Evolutionary conservation across 2,113 vertebrate species (phyloP).

Genomic region (Cheilinus undulatus): DNA sequence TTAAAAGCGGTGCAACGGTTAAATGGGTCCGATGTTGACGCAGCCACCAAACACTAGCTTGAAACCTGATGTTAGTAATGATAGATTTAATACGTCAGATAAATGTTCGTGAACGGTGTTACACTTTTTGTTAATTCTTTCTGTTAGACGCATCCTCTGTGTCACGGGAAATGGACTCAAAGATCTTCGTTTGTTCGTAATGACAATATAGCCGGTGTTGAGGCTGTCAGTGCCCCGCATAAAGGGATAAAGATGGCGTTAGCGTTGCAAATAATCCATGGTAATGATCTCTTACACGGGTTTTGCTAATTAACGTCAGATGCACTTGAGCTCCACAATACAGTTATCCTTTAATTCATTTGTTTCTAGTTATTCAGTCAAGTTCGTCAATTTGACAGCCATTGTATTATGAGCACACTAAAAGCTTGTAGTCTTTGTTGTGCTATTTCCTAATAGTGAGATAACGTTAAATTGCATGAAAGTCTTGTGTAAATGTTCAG

Average conservation of each 20-base stretch:
- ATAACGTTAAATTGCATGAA: no score
- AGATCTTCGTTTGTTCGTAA: fast-evolving
- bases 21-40: conserved; percentile 44
- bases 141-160: no score
- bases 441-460: fast-evolving
- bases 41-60: background rate
- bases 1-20: conserved; percentile 32
- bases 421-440: no score
- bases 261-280: background rate
- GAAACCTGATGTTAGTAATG: background rate
- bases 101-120: no score
- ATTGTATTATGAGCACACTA: no score
- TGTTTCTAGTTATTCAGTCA: no score
- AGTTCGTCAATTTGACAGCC: no score
- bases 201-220: background rate
- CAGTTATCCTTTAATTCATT: no score
- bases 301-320: background rate
- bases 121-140: fast-evolving
- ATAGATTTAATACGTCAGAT: background rate
- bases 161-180: background rate
- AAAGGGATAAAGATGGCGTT: background rate
- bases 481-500: background rate
- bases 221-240: background rate
- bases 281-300: background rate
- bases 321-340: no score